Evolutionary conservation across 53 echinoderm and acorn worm species (phyloP).

Genomic region (Echinarachnius parma): DNA sequence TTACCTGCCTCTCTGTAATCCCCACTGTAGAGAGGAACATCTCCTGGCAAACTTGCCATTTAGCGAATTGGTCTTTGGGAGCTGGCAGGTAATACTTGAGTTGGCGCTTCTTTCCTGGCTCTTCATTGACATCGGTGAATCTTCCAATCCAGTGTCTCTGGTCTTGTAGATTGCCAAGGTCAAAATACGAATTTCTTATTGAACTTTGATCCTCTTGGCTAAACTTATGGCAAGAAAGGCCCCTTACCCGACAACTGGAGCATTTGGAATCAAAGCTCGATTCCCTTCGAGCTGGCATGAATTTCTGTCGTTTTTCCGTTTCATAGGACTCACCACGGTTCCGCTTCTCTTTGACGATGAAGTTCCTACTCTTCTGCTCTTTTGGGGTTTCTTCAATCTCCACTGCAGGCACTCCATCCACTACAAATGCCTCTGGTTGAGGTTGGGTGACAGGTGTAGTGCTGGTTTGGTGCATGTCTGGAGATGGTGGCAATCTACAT

Average conservation of each 20-base stretch:
- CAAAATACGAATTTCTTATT: constrained; percentile 45
- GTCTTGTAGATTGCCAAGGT: constrained; percentile 40
- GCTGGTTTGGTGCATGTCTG: no score
- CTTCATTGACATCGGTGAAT: background rate
- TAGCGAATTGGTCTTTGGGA: background rate
- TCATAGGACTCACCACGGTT: background rate
- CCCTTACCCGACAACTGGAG: background rate
- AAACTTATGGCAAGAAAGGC: constrained; percentile 7
- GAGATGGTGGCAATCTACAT: no score
- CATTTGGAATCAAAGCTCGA: background rate
- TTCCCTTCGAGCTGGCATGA: constrained; percentile 5
- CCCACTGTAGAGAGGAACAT: constrained; percentile 5
- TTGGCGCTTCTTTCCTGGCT: background rate
- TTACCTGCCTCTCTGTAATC: no score
- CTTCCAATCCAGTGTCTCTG: constrained; percentile 55
- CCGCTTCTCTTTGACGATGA: background rate
- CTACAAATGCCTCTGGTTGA: constrained; percentile 3
- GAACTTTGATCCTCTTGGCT: background rate
- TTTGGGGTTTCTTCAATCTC: background rate
- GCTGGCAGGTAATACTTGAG: constrained; percentile 31
- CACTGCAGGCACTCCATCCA: background rate
- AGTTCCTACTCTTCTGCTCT: background rate
- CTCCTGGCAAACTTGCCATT: constrained; percentile 11
- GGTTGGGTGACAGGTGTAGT: background rate
- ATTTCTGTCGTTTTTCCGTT: constrained; percentile 36